Evolutionary conservation across 2,888 invertebrate species (phyloP).

Genomic region (Pristionchus entomophagus): DNA sequence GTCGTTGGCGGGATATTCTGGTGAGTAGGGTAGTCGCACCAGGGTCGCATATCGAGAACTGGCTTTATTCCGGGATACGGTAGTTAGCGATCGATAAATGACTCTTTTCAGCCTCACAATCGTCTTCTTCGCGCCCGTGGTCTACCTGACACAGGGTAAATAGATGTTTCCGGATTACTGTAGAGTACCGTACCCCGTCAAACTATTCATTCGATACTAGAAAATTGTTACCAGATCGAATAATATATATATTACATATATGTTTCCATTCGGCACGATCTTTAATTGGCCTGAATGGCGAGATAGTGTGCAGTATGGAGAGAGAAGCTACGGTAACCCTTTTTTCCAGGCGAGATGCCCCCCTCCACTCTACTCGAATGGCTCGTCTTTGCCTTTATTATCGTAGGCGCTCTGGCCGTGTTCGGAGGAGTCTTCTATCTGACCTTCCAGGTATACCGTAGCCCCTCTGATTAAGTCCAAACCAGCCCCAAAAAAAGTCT

Average conservation of each 20-base stretch:
- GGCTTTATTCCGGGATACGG: not conserved
- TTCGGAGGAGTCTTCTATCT: not conserved
- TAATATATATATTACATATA: not conserved
- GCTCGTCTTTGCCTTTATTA: conserved; percentile 49
- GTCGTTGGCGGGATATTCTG: conserved; percentile 54
- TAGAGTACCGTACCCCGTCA: too few relatives aligned
- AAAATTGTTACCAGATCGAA: too few relatives aligned
- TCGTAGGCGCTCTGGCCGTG: not conserved
- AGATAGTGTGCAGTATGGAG: too few relatives aligned
- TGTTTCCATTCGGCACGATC: not conserved
- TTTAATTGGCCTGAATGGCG: too few relatives aligned
- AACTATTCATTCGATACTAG: too few relatives aligned
- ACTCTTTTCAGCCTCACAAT: conserved; percentile 55
- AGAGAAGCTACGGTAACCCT: not conserved
- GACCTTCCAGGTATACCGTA: conserved; percentile 16
- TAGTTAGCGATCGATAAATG: not conserved
- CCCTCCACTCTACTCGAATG: conserved; percentile 54
- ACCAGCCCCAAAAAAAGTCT: too few relatives aligned
- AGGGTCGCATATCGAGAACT: not conserved
- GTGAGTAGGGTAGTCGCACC: conserved; percentile 37
- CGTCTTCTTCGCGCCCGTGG: conserved; percentile 53
- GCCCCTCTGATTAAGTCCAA: not conserved
- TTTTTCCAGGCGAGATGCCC: conserved; percentile 55
- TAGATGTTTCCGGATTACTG: too few relatives aligned
- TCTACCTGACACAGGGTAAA: conserved; percentile 48